Base-by-base conservation (phyloP, 1,140 invertebrate species). In the Cotesia glomerata region DNA sequence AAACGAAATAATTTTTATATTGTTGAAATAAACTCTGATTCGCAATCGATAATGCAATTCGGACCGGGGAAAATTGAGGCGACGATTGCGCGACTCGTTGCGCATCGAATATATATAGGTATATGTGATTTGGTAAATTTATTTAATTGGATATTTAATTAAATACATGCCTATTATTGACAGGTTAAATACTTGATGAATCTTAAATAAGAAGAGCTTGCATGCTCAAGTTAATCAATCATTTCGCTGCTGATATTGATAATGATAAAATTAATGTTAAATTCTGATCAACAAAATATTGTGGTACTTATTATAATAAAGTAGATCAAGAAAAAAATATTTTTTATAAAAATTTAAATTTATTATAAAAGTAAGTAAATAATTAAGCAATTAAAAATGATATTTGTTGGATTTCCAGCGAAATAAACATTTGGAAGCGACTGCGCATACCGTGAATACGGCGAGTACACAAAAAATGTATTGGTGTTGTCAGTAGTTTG, bases 41-140 rank as follows among this genome's bases (percentile, higher is more conserved):
- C 63, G 63, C 54, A 72, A 72, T 72, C 71, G 64, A 72, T 72
- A 72, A 72, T 72, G 71, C 71, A 72, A 72, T 72, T 72, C 70
- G 52, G 70, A 58, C 64, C 39, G 49, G 62, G 71, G 52, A 72
- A 72, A 72, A 59, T 72, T 51, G 63, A 49, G 13, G 56, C 51
- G 18, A 72, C 70, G 71, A 67, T 72, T 72, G 71, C 71, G 71
- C 71, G 71, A 67, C 71, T 67, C 71, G 65, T 72, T 59, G 58
- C 65, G 54, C 54, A 58, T 68, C 52, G 11, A n/a, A n/a, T 49
- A 14, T 56, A 16, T 49, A 9, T 51, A 5, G 52, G 16, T 56
- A 9, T 39, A 35, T 58, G 11, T 51, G 39, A 26, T 5, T 26
- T 51, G 39, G 32, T 68, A 56, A 32, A 68, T 68, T 16, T 67